A percentile compares a stretch with the other conserved stretches of the same genome.
These are phyloP conservation scores for Endotricha flammealis DNA, from an alignment of 2,888 invertebrate genomes.

Conservation along the genomic window DNA sequence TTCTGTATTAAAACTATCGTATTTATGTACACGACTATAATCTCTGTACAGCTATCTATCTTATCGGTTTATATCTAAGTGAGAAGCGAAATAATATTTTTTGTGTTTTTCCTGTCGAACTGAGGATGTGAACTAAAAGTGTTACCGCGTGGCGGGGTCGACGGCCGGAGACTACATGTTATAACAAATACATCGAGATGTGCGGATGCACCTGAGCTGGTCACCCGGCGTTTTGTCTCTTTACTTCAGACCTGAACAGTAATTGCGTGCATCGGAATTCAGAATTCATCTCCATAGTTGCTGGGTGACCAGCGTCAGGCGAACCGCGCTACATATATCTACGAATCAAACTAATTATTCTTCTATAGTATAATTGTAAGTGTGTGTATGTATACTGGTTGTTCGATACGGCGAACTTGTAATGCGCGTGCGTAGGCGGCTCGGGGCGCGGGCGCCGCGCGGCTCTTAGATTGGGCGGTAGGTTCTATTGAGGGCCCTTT, in stretches of 20 bases:
- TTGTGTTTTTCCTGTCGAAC: conserved; percentile 51
- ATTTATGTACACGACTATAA: conserved; percentile 71
- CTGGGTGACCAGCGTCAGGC: conserved; percentile 35
- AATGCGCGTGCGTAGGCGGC: conserved; percentile 42
- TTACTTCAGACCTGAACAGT: not conserved
- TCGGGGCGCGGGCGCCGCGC: conserved; percentile 52
- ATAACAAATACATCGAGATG: conserved; percentile 76
- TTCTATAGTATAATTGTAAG: conserved; percentile 76
- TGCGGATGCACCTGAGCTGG: conserved; percentile 38
- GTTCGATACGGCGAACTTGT: conserved; percentile 58
- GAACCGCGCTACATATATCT: conserved; percentile 69
- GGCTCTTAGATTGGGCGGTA: conserved; percentile 82
- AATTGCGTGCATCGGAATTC: conserved; percentile 3
- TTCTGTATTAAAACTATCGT: conserved; percentile 74
- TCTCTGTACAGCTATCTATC: conserved; percentile 73
- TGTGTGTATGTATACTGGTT: conserved; percentile 69
- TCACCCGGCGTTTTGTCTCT: conserved; percentile 21
- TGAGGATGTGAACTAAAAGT: conserved; percentile 65
- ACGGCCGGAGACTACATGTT: conserved; percentile 69
- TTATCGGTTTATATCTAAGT: conserved; percentile 62
- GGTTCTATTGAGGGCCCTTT: conserved; percentile 94
- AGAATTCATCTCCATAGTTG: conserved; percentile 10
- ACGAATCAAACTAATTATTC: conserved; percentile 78
- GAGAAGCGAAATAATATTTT: conserved; percentile 59
- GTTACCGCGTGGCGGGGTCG: conserved; percentile 52